Evolutionary conservation across 2,113 vertebrate species (phyloP).

Genomic region (Sisor rabdophorus): DNA sequence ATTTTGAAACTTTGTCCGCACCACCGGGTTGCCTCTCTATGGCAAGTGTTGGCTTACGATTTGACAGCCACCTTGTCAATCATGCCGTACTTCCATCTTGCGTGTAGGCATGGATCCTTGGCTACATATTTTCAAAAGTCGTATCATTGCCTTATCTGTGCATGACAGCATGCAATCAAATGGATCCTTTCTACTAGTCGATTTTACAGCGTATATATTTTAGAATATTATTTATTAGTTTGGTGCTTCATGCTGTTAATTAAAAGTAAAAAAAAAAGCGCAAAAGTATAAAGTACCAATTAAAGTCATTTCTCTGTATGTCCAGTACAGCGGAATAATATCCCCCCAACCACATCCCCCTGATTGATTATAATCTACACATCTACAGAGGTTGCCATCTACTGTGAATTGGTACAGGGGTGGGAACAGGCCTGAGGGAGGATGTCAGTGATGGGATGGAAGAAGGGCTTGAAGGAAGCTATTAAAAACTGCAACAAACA

Average conservation of each 20-base stretch:
- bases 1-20: slow-evolving; percentile 17
- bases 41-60: slow-evolving; percentile 22
- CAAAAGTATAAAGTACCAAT: slow-evolving; percentile 57
- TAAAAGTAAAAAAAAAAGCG: neutral
- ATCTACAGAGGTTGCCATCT: slow-evolving; percentile 34
- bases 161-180: slow-evolving; percentile 13
- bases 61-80: neutral
- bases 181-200: slow-evolving; percentile 19
- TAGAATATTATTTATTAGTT: slow-evolving; percentile 21
- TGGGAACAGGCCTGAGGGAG: slow-evolving; percentile 7
- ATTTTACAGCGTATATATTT: neutral
- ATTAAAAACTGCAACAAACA: slow-evolving; percentile 50
- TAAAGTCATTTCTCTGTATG: slow-evolving; percentile 61
- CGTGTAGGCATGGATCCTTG: neutral
- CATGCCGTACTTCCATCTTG: neutral
- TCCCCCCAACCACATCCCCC: slow-evolving; percentile 31
- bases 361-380: slow-evolving; percentile 39
- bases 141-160: neutral
- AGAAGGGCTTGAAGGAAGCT: slow-evolving; percentile 42
- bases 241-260: slow-evolving; percentile 21
- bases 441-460: slow-evolving; percentile 36
- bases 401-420: slow-evolving; percentile 13
- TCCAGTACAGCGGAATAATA: slow-evolving; percentile 52
- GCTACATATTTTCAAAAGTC: neutral
- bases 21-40: slow-evolving; percentile 1